Base-by-base conservation (phyloP, 2,888 invertebrate genomes). In the Drosophila pseudotalamancana region DNA sequence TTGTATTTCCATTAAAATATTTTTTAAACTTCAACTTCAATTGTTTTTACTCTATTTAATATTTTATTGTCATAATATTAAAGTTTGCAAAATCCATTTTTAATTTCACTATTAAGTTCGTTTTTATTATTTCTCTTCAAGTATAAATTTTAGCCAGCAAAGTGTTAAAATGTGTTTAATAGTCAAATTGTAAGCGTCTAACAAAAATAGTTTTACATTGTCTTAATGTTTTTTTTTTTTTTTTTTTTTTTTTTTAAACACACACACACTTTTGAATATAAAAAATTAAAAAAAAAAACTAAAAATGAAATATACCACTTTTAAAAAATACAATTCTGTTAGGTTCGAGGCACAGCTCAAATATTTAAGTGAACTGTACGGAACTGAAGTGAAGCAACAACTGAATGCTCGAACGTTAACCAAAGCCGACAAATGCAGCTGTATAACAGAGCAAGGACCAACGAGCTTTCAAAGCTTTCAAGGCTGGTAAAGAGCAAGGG, bases 351-450 rank as follows among this genome's bases (percentile, higher is more conserved):
- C 56, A 45, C 60, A 69, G 35, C 51, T 59, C 56, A 56, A 45
- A 8, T 18, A 27, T 25, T 46, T 35, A 35, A 29, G 29, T 63
- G 46, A 83, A 86, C 87, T 86, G 80, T 64, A 73, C 66, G 42
- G 72, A 74, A 77, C 84, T 80, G 77, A 80, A 49, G 87, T 81
- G 84, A 86, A 86, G 81, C 81, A 81, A 86, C 87, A 81, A 81
- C 84, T 81, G 87, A 83, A 53, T 61, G 64, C 48, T 42, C 62
- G 61, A 57, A 56, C 19, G 8, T 19, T 34, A 56, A 70, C 55
- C 54, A 60, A 78, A 82, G 82, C 75, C 72, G 75, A 69, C 64
- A 70, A 64, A 42, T 74, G 65, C 75, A 72, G 53, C 25, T 29
- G 68, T 73, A 54, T 46, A 50, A 56, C 61, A 61, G 37, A 35